Conservation (phyloP, 2,113 vertebrate genomes). For the Todiramphus saurophagus region DNA sequence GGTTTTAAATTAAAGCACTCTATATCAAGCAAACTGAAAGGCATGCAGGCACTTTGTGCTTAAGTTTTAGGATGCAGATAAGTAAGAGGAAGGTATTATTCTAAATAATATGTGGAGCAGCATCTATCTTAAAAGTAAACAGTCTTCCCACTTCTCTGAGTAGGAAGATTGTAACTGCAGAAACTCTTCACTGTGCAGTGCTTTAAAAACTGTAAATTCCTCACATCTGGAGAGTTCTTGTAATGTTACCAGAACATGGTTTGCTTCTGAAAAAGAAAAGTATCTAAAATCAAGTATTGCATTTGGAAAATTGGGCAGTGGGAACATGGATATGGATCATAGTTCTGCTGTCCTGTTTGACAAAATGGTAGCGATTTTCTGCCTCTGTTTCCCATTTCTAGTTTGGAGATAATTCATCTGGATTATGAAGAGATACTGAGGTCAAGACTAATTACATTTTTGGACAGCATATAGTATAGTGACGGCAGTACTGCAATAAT, state of each 20-base stretch:
- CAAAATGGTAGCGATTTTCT: neutral
- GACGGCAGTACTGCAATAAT: neutral
- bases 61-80: neutral
- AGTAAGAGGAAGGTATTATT: neutral
- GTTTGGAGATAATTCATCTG: neutral
- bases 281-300: neutral
- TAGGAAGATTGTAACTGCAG: neutral
- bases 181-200: neutral
- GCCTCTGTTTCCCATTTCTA: neutral
- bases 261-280: neutral
- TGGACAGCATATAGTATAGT: neutral
- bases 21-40: neutral
- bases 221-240: neutral
- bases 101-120: neutral
- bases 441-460: neutral
- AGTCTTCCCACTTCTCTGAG: neutral
- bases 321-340: neutral
- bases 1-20: neutral
- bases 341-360: neutral
- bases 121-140: neutral
- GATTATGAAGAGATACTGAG: neutral
- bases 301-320: neutral
- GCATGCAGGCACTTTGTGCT: neutral
- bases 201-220: neutral
- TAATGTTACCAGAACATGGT: fast-evolving